A percentile compares a stretch with the other conserved stretches of the same genome.
phyloP scores from a whole-genome alignment of 2,888 invertebrate genomes.

The Aspidiotus destructor region DNA sequence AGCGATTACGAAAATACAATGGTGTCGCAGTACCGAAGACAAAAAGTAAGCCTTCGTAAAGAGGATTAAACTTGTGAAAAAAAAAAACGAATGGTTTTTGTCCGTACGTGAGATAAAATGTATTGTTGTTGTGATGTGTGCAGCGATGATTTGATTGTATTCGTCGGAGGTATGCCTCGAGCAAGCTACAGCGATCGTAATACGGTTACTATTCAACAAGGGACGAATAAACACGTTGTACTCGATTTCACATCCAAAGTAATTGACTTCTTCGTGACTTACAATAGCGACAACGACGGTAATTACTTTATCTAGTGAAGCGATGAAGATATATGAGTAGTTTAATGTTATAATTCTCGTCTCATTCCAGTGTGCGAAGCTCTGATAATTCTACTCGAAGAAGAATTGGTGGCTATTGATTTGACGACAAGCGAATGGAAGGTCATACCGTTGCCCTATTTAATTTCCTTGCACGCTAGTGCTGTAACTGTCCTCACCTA shows the following conservation, averaged over 20 bases:
- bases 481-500: slow-evolving; percentile 56
- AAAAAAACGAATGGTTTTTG: too few relatives aligned
- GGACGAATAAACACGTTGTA: slow-evolving; percentile 62
- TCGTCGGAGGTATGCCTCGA: slow-evolving; percentile 90
- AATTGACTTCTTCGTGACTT: slow-evolving; percentile 51
- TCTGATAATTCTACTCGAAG: slow-evolving; percentile 79
- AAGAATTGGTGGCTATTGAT: slow-evolving; percentile 89
- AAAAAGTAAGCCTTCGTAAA: background rate
- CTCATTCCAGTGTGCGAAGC: slow-evolving; percentile 40
- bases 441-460: slow-evolving; percentile 72
- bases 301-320: background rate
- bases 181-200: slow-evolving; percentile 88
- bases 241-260: slow-evolving; percentile 94
- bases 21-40: slow-evolving; percentile 39
- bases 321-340: too few relatives aligned
- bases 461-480: slow-evolving; percentile 86
- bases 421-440: slow-evolving; percentile 73
- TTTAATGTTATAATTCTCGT: too few relatives aligned
- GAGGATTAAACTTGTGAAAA: too few relatives aligned
- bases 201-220: slow-evolving; percentile 74
- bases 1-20: slow-evolving; percentile 64
- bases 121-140: slow-evolving; percentile 25
- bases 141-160: slow-evolving; percentile 53
- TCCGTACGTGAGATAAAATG: background rate
- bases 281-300: slow-evolving; percentile 37